Evolutionary conservation across 2,113 vertebrate genomes (phyloP).

Genomic region (Cololabis saira): DNA sequence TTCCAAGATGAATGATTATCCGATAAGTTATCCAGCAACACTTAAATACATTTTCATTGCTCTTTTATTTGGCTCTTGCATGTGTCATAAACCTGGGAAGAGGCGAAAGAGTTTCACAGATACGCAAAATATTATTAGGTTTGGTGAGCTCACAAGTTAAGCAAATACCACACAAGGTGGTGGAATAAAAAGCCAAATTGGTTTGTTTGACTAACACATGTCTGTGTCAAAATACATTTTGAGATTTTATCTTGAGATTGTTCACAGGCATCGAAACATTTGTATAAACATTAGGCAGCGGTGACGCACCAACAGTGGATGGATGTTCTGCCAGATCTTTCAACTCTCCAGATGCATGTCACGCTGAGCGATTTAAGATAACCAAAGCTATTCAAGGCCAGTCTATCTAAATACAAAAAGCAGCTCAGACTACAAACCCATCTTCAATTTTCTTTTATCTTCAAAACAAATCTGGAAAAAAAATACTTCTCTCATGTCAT

Average conservation of each 20-base stretch:
- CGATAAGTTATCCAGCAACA: constrained; percentile 3
- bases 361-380: too few relatives aligned
- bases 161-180: not conserved
- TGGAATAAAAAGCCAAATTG: not conserved
- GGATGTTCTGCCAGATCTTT: constrained; percentile 21
- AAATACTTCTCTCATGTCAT: too few relatives aligned
- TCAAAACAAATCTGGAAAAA: too few relatives aligned
- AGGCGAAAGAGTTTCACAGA: not conserved
- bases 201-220: not conserved
- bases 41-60: not conserved
- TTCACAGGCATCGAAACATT: not conserved
- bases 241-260: not conserved
- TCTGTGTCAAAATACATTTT: constrained; percentile 1
- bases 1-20: constrained; percentile 2
- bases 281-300: constrained; percentile 15
- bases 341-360: constrained; percentile 3
- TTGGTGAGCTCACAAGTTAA: not conserved
- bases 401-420: too few relatives aligned
- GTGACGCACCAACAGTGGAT: constrained; percentile 34
- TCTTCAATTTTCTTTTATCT: too few relatives aligned
- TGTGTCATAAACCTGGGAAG: not conserved
- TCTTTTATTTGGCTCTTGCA: not conserved
- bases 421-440: too few relatives aligned
- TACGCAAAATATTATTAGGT: not conserved
- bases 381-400: too few relatives aligned